Conservation (phyloP, 2,888 invertebrate species). For the Neoitamus cyanurus region DNA sequence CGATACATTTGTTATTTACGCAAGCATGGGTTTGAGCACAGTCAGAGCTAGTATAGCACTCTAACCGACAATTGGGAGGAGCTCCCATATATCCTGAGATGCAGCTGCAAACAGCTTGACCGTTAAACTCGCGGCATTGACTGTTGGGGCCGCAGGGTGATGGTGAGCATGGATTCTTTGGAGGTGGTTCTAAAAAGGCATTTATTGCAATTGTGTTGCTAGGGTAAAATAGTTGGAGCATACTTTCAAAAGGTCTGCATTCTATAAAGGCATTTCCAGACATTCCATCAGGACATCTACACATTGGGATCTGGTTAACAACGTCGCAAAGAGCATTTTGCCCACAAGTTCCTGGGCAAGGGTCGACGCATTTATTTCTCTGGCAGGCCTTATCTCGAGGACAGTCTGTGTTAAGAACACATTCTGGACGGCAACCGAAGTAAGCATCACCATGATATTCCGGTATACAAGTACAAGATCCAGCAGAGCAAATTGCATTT, state of each 20-base stretch:
- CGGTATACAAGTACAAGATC: conserved; percentile 79
- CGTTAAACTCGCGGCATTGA: conserved; percentile 73
- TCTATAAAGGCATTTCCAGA: conserved; percentile 78
- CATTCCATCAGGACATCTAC: conserved; percentile 74
- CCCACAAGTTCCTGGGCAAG: conserved; percentile 86
- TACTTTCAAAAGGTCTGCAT: conserved; percentile 71
- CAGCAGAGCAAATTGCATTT: conserved; percentile 78
- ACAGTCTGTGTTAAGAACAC: conserved; percentile 83
- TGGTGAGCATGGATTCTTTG: conserved; percentile 73
- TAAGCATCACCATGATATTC: conserved; percentile 84
- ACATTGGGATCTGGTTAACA: conserved; percentile 76
- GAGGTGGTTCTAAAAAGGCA: conserved; percentile 64
- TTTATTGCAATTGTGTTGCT: not conserved
- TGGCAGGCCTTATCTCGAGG: conserved; percentile 80
- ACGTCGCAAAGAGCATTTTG: conserved; percentile 81
- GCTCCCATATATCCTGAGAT: conserved; percentile 73
- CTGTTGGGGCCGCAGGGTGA: conserved; percentile 79
- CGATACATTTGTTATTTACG: conserved; percentile 77
- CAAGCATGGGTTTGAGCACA: conserved; percentile 76
- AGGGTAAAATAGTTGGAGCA: not conserved
- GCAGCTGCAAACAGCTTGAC: conserved; percentile 75
- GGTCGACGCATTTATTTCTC: conserved; percentile 83
- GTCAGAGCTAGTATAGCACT: conserved; percentile 78
- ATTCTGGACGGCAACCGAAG: conserved; percentile 83
- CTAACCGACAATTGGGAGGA: conserved; percentile 78